Percentiles rank a stretch among this genome's conserved stretches.
These are phyloP conservation scores for Paradoxurus hermaphroditus DNA, from an alignment of 2,113 vertebrate genomes.

Conservation along the genomic window DNA sequence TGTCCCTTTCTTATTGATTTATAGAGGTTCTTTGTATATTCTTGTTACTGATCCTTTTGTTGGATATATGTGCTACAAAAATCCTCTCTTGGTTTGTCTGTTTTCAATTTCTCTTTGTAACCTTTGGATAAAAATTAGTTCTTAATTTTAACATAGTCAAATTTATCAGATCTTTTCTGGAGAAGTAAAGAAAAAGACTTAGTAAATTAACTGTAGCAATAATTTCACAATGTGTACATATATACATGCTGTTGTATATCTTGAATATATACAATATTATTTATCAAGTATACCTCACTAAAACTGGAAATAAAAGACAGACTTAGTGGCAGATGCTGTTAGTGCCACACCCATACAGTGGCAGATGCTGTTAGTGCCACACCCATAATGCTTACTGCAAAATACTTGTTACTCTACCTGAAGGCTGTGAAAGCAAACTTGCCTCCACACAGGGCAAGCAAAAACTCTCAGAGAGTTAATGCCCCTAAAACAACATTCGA, in stretches of 20 bases:
- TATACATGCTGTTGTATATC: neutral
- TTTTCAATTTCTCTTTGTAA: neutral
- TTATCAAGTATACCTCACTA: neutral
- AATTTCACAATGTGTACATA: neutral
- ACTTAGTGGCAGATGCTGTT: neutral
- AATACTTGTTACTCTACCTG: neutral
- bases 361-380: neutral
- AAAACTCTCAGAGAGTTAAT: neutral
- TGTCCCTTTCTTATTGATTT: neutral
- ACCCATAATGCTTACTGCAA: neutral
- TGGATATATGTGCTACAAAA: neutral
- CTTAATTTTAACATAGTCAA: neutral
- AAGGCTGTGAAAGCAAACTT: neutral
- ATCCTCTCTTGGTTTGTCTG: neutral
- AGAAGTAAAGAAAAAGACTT: neutral
- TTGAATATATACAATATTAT: neutral
- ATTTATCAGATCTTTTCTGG: neutral
- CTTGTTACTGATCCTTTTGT: neutral
- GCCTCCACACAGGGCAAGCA: neutral
- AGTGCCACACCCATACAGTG: neutral
- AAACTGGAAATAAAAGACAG: neutral
- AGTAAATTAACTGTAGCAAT: neutral
- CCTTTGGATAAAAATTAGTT: neutral
- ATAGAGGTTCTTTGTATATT: neutral
- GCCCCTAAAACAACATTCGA: neutral